A percentile compares a stretch with the other conserved stretches of the same genome.
These are phyloP conservation scores for Carollia perspicillata DNA, from an alignment of 2,113 vertebrate genomes.

Conservation along the genomic window DNA sequence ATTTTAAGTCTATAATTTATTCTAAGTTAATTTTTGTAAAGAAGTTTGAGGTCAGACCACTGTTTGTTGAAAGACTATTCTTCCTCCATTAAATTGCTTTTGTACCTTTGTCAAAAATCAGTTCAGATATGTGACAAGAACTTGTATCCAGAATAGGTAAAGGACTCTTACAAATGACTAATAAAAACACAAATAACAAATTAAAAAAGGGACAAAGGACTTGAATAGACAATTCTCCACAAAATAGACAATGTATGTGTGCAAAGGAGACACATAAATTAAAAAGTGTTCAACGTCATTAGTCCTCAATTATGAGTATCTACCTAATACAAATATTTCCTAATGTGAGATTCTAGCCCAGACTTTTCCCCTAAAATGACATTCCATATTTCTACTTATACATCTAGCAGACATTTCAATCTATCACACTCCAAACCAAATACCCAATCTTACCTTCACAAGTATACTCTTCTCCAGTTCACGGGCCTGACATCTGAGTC, in stretches of 20 bases:
- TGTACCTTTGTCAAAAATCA: too few relatives aligned
- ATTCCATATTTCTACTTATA: background rate
- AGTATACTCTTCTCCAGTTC: background rate
- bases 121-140: too few relatives aligned
- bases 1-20: background rate
- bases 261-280: background rate
- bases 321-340: background rate
- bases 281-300: background rate
- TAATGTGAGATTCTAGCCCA: background rate
- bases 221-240: background rate
- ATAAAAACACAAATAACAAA: too few relatives aligned
- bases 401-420: background rate
- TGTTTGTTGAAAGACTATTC: too few relatives aligned
- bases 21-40: too few relatives aligned
- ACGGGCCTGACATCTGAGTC: background rate
- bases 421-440: background rate
- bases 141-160: too few relatives aligned
- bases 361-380: background rate
- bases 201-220: too few relatives aligned
- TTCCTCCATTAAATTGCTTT: too few relatives aligned
- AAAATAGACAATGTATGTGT: too few relatives aligned
- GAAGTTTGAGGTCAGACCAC: too few relatives aligned
- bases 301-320: background rate
- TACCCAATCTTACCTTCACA: background rate
- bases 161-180: too few relatives aligned